These are phyloP conservation scores for Drosophila greeni DNA, from an alignment of 2,888 invertebrate species.

Conservation along the genomic window DNA sequence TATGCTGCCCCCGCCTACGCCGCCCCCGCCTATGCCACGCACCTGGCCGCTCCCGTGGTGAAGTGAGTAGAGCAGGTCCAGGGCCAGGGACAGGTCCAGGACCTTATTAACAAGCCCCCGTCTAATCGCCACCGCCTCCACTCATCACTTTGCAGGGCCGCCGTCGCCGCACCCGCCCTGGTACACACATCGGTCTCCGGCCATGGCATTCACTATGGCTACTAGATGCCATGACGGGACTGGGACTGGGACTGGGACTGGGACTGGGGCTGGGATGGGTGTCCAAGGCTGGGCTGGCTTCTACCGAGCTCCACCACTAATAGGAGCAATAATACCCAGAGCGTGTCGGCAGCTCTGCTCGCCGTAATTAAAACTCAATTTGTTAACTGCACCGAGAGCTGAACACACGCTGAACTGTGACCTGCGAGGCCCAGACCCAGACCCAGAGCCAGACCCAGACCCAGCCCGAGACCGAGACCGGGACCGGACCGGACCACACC, in stretches of 20 bases:
- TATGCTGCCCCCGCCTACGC: constrained; percentile 60
- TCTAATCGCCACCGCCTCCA: constrained; percentile 30
- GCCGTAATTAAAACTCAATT: constrained; percentile 47
- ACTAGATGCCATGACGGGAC: constrained; percentile 54
- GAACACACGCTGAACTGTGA: constrained; percentile 4
- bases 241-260: not conserved
- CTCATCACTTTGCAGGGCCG: constrained; percentile 63
- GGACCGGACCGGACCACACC: constrained; percentile 5
- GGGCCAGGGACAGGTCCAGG: not conserved
- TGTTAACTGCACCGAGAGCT: constrained; percentile 27
- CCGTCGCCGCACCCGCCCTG: constrained; percentile 76
- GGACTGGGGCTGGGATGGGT: not conserved
- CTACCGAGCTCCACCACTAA: constrained; percentile 17
- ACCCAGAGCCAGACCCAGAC: not conserved
- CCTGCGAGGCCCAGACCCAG: not conserved
- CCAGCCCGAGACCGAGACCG: not conserved
- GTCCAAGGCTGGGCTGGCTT: not conserved
- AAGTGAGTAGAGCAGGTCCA: constrained; percentile 70
- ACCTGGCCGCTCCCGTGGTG: constrained; percentile 72
- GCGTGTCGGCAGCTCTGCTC: constrained; percentile 34
- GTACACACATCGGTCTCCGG: constrained; percentile 78
- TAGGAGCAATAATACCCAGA: constrained; percentile 43
- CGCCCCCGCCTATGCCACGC: constrained; percentile 66
- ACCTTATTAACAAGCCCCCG: constrained; percentile 49
- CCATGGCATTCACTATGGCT: constrained; percentile 78